phyloP scores from a whole-genome alignment of 2,888 invertebrate genomes.

The Melinaea menophilus region DNA sequence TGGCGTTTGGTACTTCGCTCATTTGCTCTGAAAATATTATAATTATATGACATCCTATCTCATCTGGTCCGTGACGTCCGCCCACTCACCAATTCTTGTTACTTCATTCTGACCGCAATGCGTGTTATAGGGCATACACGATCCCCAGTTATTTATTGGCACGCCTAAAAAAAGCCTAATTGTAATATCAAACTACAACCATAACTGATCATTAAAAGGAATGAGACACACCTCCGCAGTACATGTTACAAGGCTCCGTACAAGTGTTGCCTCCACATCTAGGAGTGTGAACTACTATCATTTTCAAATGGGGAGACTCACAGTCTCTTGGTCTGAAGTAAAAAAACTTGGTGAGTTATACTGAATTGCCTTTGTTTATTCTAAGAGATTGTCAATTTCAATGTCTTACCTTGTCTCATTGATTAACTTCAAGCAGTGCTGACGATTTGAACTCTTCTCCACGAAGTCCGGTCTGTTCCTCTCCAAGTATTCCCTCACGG shows the following conservation, averaged over 20 bases:
- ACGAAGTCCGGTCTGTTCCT: slow-evolving; percentile 85
- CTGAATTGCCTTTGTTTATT: slow-evolving; percentile 1
- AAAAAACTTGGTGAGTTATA: slow-evolving; percentile 61
- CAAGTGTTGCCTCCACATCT: slow-evolving; percentile 44
- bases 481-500: slow-evolving; percentile 82
- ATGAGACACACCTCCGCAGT: slow-evolving; percentile 48
- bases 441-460: slow-evolving; percentile 53
- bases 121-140: slow-evolving; percentile 36
- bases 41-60: not conserved
- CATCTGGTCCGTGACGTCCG: too few relatives aligned
- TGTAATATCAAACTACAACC: slow-evolving; percentile 4
- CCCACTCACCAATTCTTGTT: slow-evolving; percentile 65
- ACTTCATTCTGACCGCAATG: slow-evolving; percentile 46
- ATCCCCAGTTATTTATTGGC: slow-evolving; percentile 42
- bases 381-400: not conserved
- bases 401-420: slow-evolving; percentile 58
- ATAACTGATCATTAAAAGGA: not conserved
- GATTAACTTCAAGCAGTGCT: slow-evolving; percentile 58
- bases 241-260: slow-evolving; percentile 46
- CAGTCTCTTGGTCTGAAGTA: slow-evolving; percentile 56
- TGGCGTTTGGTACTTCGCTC: slow-evolving; percentile 55
- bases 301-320: slow-evolving; percentile 52
- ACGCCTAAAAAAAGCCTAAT: slow-evolving; percentile 48
- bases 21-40: slow-evolving; percentile 51
- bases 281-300: slow-evolving; percentile 62